These are phyloP conservation scores for Tetramorium parvispinum DNA, from an alignment of 1,140 invertebrate genomes.

Conservation along the genomic window DNA sequence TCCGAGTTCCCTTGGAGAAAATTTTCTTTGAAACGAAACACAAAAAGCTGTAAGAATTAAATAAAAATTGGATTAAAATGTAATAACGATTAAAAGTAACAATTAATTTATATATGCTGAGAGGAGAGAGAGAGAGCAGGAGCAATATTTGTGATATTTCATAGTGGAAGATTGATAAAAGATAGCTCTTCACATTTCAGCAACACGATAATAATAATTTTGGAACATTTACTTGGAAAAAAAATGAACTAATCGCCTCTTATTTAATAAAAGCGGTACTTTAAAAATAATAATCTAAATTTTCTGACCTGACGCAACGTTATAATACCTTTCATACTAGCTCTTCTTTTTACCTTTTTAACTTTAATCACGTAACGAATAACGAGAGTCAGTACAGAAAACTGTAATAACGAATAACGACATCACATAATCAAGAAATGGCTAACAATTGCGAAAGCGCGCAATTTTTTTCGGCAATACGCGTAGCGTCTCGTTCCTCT, in stretches of 20 bases:
- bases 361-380: constrained; percentile 24
- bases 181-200: neutral
- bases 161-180: neutral
- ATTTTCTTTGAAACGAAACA: neutral
- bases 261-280: neutral
- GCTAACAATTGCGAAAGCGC: neutral
- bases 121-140: neutral
- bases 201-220: neutral
- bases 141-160: neutral
- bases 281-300: constrained; percentile 2
- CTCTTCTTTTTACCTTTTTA: neutral
- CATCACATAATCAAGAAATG: neutral
- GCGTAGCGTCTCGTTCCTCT: neutral
- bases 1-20: neutral
- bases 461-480: constrained; percentile 24
- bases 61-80: neutral
- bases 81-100: neutral
- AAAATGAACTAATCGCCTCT: neutral
- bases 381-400: neutral
- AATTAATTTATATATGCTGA: neutral
- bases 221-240: neutral
- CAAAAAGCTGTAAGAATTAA: neutral
- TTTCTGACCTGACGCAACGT: neutral
- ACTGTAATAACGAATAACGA: neutral
- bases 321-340: neutral